phyloP scores from a whole-genome alignment of 1,140 invertebrate species.

The Lanistes nyassanus region DNA sequence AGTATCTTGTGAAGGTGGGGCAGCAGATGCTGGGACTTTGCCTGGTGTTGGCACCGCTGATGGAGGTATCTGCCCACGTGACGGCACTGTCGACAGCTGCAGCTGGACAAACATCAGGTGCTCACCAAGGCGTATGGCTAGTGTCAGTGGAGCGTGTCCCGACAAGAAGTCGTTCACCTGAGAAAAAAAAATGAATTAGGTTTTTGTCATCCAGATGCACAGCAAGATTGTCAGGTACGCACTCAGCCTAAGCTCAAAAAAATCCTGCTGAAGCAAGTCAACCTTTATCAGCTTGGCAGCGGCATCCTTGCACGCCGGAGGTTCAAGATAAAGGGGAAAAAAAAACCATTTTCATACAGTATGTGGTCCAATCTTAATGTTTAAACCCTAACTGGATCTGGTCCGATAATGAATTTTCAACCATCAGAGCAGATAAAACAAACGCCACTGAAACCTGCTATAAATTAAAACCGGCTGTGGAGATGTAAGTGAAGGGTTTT shows the following conservation, averaged over 20 bases:
- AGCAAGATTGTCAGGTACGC: not conserved
- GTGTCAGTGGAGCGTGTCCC: constrained; percentile 90
- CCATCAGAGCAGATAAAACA: not conserved
- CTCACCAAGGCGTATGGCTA: constrained; percentile 93
- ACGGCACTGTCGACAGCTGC: constrained; percentile 80
- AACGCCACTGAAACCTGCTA: not conserved
- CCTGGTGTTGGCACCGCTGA: constrained; percentile 10
- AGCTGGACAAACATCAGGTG: constrained; percentile 97
- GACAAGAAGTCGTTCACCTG: constrained; percentile 93
- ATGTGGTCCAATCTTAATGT: not conserved
- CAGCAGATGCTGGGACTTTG: not conserved
- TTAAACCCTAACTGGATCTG: not conserved
- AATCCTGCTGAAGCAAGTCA: not conserved
- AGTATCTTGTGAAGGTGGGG: not conserved
- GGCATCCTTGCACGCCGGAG: not conserved
- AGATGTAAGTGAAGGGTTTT: not conserved
- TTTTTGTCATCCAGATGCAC: not conserved
- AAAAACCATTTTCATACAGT: not conserved
- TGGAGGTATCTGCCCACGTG: constrained; percentile 1
- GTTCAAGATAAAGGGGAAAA: not conserved
- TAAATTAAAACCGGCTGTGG: not conserved
- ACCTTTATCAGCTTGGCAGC: not conserved
- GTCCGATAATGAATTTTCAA: not conserved
- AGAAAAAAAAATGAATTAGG: constrained; percentile 32
- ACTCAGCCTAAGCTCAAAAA: not conserved